Evolutionary conservation across 2,113 vertebrate species (phyloP).

Genomic region (Noctilio leporinus): DNA sequence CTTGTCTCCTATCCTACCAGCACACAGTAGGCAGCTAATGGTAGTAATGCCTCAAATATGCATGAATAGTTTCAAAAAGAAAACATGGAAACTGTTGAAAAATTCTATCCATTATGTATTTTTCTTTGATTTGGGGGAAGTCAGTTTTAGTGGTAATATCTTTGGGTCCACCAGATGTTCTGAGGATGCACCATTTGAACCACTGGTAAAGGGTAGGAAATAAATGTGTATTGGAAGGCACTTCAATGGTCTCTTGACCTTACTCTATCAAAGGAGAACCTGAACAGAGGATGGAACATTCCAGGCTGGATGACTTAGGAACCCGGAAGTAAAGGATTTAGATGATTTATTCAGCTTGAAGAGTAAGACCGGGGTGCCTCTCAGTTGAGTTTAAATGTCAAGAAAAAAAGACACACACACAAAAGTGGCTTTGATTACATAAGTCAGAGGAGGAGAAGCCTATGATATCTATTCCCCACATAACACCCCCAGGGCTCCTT

Average conservation of each 20-base stretch:
- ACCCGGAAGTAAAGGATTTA: background rate
- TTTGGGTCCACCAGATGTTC: background rate
- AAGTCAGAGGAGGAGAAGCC: constrained; percentile 5
- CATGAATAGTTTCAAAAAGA: background rate
- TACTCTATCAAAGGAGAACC: background rate
- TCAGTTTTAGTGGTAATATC: background rate
- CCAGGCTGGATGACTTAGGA: background rate
- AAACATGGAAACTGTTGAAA: background rate
- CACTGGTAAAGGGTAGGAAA: background rate
- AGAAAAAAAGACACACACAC: constrained; percentile 68
- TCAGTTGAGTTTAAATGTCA: constrained; percentile 46
- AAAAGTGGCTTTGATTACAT: constrained; percentile 55
- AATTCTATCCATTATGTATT: background rate
- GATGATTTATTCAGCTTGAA: background rate
- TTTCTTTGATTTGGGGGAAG: background rate
- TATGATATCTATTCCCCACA: background rate
- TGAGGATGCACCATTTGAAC: background rate
- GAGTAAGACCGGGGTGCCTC: background rate
- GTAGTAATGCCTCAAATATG: background rate
- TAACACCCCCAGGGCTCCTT: background rate
- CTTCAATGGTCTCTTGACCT: background rate
- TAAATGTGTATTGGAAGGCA: background rate
- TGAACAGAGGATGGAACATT: background rate
- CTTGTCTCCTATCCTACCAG: background rate
- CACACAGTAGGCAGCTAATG: background rate